phyloP scores from a whole-genome alignment of 2,113 vertebrate genomes.

The Paralichthys olivaceus region DNA sequence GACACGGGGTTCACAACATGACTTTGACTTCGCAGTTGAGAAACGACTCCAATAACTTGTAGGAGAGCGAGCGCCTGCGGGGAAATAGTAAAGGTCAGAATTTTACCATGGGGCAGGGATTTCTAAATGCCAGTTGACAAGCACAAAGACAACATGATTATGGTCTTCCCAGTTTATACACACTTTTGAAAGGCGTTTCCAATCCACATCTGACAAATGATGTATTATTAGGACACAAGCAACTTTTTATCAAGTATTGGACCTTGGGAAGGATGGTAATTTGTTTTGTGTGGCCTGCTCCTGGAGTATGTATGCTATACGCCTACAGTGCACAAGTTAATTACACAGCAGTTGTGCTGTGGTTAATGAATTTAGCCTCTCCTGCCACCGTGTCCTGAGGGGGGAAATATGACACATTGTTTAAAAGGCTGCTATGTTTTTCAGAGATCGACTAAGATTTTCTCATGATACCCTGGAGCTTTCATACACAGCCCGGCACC shows the following conservation, averaged over 20 bases:
- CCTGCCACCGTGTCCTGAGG: slow-evolving; percentile 55
- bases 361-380: slow-evolving; percentile 79
- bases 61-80: slow-evolving; percentile 55
- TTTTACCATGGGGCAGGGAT: slow-evolving; percentile 73
- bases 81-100: slow-evolving; percentile 73
- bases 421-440: slow-evolving; percentile 58
- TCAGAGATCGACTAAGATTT: slow-evolving; percentile 65
- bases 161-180: slow-evolving; percentile 46
- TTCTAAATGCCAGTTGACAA: slow-evolving; percentile 79
- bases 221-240: slow-evolving; percentile 58
- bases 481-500: slow-evolving; percentile 20
- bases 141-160: slow-evolving; percentile 76
- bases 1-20: slow-evolving; percentile 69
- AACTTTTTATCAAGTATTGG: slow-evolving; percentile 62
- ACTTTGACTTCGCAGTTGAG: slow-evolving; percentile 76
- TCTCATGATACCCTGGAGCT: slow-evolving; percentile 44
- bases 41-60: slow-evolving; percentile 79
- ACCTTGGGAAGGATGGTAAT: slow-evolving; percentile 65
- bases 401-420: slow-evolving; percentile 63
- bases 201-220: slow-evolving; percentile 67
- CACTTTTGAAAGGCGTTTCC: slow-evolving; percentile 54
- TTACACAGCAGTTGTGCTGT: slow-evolving; percentile 69
- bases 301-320: slow-evolving; percentile 47
- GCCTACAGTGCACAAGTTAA: slow-evolving; percentile 73
- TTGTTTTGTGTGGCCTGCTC: slow-evolving; percentile 60